Percentiles rank a stretch among this genome's conserved stretches.
phyloP scores from a whole-genome alignment of 2,888 invertebrate species.

The Mesochorus sp. region DNA sequence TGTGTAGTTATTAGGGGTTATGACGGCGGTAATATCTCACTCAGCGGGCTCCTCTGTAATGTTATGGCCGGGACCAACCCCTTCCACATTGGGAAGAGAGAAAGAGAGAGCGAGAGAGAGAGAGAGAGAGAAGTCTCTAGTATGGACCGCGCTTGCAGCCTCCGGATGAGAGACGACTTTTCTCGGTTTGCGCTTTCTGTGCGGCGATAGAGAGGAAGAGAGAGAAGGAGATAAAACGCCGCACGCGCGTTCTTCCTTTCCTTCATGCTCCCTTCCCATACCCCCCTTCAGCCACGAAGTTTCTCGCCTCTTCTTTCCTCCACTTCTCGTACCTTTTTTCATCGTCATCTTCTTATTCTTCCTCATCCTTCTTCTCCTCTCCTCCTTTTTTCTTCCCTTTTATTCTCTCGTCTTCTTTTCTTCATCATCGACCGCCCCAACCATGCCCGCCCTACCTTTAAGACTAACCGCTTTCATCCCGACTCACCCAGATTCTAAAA shows the following conservation, averaged over 20 bases:
- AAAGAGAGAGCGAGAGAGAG: no score
- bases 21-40: conserved; percentile 80
- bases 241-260: conserved; percentile 52
- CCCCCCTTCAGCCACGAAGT: background rate
- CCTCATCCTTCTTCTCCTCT: conserved; percentile 49
- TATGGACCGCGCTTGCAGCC: conserved; percentile 38
- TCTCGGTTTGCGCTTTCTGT: conserved; percentile 21
- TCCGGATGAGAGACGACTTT: conserved; percentile 55
- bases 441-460: conserved; percentile 24
- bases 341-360: conserved; percentile 46
- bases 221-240: conserved; percentile 19
- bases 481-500: conserved; percentile 50
- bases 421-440: conserved; percentile 48
- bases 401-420: conserved; percentile 17
- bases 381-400: conserved; percentile 50
- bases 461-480: conserved; percentile 46
- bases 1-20: conserved; percentile 80
- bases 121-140: conserved; percentile 50
- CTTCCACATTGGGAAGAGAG: conserved; percentile 55
- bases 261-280: conserved; percentile 13
- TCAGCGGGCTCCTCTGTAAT: conserved; percentile 79
- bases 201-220: background rate
- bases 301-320: conserved; percentile 34
- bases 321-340: conserved; percentile 25
- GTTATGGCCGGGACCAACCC: conserved; percentile 74